Evolutionary conservation across 2,113 vertebrate genomes (phyloP), one percentile per base, ranked within the genome.

Genomic region (Paradoxurus hermaphroditus): DNA sequence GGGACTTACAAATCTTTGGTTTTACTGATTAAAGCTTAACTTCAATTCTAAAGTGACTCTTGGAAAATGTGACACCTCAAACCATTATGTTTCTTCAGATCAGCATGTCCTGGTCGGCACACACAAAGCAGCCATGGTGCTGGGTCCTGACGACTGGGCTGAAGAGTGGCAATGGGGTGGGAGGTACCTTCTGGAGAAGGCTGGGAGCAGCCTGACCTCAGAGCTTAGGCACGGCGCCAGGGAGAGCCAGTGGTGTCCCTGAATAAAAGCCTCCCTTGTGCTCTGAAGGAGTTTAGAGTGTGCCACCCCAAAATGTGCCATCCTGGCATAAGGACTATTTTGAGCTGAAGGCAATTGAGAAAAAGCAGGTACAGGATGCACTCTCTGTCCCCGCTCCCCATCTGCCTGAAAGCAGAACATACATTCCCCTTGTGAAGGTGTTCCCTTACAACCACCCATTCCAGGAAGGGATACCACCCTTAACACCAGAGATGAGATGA

Each of bases 1-100:
- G 94, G 4, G 12, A 73, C n/a, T 51, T 62, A 85, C 31, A 73
- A 39, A 84, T 81, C 15, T 39, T 77, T 89, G 51, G 16, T 56
- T 95, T 79, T 86, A 56, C 25, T 73, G 21, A 70, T 65, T 68
- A 89, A 86, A 31, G 16, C 51, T 63, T 86, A 46, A 84, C 31
- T 94, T 94, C 56, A 81, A 25, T 82, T 90, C 72, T 86, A 94
- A 86, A 86, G 13, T 89, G 41, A 75, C 88, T 89, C 72, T 91
- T 95, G 41, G 44, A 39, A 89, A 95, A 93, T 31, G 68, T 53
- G 25, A 31, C 6, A 63, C 23, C 11, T 49, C 18, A 95, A 93
- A 87, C 11, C 36, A 72, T 44, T 34, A 46, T 11, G 13, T 34
- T 51, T 85, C 81, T 86, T 68, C 19, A 91, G 36, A 34, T 88